These are phyloP conservation scores for Spodoptera frugiperda DNA, from an alignment of 1,140 invertebrate genomes.

Conservation along the genomic window DNA sequence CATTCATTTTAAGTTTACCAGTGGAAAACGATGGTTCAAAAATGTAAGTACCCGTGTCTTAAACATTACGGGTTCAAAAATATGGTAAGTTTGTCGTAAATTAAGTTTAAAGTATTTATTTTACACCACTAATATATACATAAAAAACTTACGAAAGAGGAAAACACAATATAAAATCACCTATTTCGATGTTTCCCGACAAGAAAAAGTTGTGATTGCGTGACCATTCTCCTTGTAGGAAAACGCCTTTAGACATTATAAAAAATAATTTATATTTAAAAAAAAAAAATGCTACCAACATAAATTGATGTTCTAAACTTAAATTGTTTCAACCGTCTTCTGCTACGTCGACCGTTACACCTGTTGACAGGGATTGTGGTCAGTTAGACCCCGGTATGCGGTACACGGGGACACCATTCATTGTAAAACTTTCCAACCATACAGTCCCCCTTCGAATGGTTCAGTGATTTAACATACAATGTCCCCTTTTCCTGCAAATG, in stretches of 20 bases:
- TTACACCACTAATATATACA: not conserved
- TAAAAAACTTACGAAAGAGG: no score
- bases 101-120: not conserved
- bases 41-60: no score
- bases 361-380: constrained; percentile 8
- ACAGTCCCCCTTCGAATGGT: constrained; percentile 52
- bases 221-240: no score
- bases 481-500: constrained; percentile 49
- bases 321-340: not conserved
- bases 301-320: not conserved
- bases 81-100: not conserved
- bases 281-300: no score
- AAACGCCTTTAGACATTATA: no score
- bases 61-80: no score
- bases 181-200: no score
- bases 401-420: constrained; percentile 27
- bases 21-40: no score
- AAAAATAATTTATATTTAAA: no score
- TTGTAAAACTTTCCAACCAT: constrained; percentile 44
- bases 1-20: no score
- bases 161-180: no score
- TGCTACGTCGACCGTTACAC: not conserved
- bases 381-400: constrained; percentile 10
- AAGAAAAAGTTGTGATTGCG: no score
- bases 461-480: constrained; percentile 38